Percentiles rank a stretch among this genome's conserved stretches.
phyloP scores from a whole-genome alignment of 2,888 invertebrate species.

The Brenthis daphne region DNA sequence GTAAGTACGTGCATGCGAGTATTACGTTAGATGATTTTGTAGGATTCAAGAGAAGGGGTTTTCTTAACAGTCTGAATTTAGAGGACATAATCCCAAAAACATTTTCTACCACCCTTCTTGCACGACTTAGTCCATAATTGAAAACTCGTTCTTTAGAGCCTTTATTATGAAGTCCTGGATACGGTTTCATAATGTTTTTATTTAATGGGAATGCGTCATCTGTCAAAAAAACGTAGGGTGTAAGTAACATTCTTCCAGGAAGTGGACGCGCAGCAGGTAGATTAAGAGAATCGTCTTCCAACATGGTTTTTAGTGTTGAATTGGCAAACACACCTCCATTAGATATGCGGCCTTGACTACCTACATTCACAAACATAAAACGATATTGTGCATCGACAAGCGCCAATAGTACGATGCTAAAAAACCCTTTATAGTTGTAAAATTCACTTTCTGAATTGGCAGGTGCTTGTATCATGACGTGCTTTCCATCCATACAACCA shows the following conservation, averaged over 20 bases:
- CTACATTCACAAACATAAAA: conserved; percentile 1
- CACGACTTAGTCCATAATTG: neutral
- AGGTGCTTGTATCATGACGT: conserved; percentile 1
- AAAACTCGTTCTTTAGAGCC: too few species aligned
- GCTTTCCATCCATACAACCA: conserved; percentile 4
- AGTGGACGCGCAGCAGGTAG: conserved; percentile 6
- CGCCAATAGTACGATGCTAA: conserved; percentile 4
- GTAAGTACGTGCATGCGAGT: conserved; percentile 4
- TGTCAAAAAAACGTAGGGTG: too few species aligned
- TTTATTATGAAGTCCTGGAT: too few species aligned
- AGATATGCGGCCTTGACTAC: conserved; percentile 3
- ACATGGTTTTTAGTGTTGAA: conserved; percentile 6
- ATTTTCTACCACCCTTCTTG: conserved; percentile 2
- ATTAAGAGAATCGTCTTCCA: conserved; percentile 4
- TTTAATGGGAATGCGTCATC: too few species aligned
- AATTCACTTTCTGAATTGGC: conserved; percentile 3
- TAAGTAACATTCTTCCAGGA: neutral
- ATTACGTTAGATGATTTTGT: conserved; percentile 3
- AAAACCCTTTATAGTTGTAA: conserved; percentile 2
- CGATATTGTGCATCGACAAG: conserved; percentile 4
- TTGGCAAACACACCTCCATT: neutral
- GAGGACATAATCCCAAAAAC: conserved; percentile 3
- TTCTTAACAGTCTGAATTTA: conserved; percentile 3
- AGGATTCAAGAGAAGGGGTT: conserved; percentile 2
- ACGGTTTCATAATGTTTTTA: too few species aligned